Evolutionary conservation across 2,113 vertebrate species (phyloP), one percentile per base, ranked within the genome.

Genomic region (Chionis minor): DNA sequence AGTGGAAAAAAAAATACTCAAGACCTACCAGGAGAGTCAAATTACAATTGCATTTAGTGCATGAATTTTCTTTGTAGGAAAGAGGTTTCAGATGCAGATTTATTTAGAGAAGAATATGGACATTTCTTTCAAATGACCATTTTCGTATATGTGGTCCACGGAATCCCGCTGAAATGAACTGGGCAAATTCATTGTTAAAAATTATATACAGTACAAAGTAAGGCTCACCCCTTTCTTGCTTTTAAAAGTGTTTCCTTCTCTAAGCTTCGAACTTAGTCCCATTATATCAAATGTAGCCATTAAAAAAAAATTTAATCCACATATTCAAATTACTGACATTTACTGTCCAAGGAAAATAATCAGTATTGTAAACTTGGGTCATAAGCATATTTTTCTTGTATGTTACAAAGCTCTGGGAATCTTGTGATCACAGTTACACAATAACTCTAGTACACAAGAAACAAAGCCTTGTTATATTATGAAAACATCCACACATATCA

Each of bases 381-480:
- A 70, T 24, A 9, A 81, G 2, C 32, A 8, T 33, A 56, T 45
- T 87, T 92, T 96, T 81, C 12, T 26, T 47, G 8, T 62, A n/a
- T 73, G 58, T 55, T 81, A 58, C 67, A 78, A 92, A 91, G 54
- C 67, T 83, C 40, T 51, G 84, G 14, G 81, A 81, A 90, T 96
- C 80, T 93, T 96, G 61, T 97, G 92, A 97, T 96, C 90, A 93
- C 67, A 96, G 56, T 94, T 94, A 91, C 89, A 97, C 73, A 97
- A 83, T 70, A 87, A 79, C 49, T 87, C 55, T 15, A 72, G 62
- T 14, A 91, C 51, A 77, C 56, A 78, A 94, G 89, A 96, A 94
- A 95, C 66, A 97, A 87, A 67, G 33, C 59, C 81, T 91, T 94
- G 75, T 81, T 94, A 94, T 96, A 85, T 78, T 81, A 94, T 54